phyloP scores from a whole-genome alignment of 2,888 invertebrate species.

The Neelides folsomi region DNA sequence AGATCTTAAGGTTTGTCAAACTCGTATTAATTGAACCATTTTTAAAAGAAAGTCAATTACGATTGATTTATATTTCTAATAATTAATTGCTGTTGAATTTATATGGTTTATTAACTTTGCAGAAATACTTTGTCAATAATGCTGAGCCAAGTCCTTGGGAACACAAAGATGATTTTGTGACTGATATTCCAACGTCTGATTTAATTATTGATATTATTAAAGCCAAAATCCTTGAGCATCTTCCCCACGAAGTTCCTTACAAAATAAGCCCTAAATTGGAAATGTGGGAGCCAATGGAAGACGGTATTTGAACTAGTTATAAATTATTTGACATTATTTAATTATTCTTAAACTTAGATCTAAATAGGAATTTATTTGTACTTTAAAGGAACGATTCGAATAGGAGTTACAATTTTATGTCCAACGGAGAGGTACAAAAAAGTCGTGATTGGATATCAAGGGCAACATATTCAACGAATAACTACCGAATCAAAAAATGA shows the following conservation, averaged over 20 bases:
- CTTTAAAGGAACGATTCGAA: constrained; percentile 42
- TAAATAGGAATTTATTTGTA: neutral
- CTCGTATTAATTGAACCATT: neutral
- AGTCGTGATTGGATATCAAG: constrained; percentile 54
- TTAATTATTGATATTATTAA: constrained; percentile 62
- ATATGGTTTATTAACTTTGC: no score
- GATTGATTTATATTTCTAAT: no score
- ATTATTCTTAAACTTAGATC: neutral
- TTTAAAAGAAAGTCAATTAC: no score
- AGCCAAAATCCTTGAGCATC: constrained; percentile 67
- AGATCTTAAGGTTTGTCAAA: constrained; percentile 49
- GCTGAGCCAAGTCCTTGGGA: constrained; percentile 56
- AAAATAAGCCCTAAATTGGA: constrained; percentile 52
- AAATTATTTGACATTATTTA: neutral
- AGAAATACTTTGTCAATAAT: constrained; percentile 55
- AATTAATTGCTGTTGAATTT: no score
- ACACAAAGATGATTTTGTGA: constrained; percentile 52
- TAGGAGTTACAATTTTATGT: constrained; percentile 51
- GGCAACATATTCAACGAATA: constrained; percentile 57
- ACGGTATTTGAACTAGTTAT: constrained; percentile 22
- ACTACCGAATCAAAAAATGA: constrained; percentile 51
- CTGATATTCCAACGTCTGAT: constrained; percentile 57
- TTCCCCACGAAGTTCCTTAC: constrained; percentile 80
- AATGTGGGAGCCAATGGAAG: constrained; percentile 38
- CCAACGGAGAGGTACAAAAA: constrained; percentile 49